These are phyloP conservation scores for Pelagia noctiluca DNA, from an alignment of 30 jellyfish, hydroid and myxozoan species.

Conservation along the genomic window DNA sequence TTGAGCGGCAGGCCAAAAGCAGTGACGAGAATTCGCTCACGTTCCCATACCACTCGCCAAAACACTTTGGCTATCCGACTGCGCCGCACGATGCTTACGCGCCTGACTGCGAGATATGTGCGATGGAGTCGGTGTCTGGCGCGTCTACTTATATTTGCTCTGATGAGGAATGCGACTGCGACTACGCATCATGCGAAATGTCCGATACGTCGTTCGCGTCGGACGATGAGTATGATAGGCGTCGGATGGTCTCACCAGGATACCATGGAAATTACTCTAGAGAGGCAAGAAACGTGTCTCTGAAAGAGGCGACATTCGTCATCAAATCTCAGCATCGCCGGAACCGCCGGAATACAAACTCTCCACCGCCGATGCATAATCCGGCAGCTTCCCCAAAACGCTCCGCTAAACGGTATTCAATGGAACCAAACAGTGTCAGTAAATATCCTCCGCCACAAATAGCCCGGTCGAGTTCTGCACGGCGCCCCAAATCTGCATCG, in stretches of 20 bases:
- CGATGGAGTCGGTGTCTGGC: conserved; percentile 62
- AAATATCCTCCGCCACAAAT: conserved; percentile 41
- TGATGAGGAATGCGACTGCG: conserved; percentile 84
- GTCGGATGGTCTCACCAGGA: conserved; percentile 70
- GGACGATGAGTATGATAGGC: conserved; percentile 70
- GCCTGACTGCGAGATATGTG: conserved; percentile 72
- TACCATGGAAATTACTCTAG: conserved; percentile 53
- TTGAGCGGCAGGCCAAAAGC: conserved; percentile 17
- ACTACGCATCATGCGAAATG: conserved; percentile 71
- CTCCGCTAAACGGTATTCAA: conserved; percentile 15
- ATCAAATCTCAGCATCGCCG: conserved; percentile 55
- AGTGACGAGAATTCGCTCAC: conserved; percentile 52
- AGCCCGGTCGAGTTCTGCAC: conserved; percentile 58
- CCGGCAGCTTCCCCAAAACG: conserved; percentile 62
- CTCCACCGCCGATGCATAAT: conserved; percentile 54
- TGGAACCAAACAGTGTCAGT: conserved; percentile 41
- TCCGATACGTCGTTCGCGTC: conserved; percentile 76
- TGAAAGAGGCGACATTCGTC: conserved; percentile 70
- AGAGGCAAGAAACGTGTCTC: conserved; percentile 71
- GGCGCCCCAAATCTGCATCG: conserved; percentile 43
- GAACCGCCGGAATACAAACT: conserved; percentile 31
- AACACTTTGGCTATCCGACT: conserved; percentile 56
- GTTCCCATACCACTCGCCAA: conserved; percentile 43
- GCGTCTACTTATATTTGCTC: conserved; percentile 68
- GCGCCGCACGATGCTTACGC: conserved; percentile 52